These are phyloP conservation scores for Pseudomyrmex dendroicus DNA, from an alignment of 1,140 invertebrate genomes.

Conservation along the genomic window DNA sequence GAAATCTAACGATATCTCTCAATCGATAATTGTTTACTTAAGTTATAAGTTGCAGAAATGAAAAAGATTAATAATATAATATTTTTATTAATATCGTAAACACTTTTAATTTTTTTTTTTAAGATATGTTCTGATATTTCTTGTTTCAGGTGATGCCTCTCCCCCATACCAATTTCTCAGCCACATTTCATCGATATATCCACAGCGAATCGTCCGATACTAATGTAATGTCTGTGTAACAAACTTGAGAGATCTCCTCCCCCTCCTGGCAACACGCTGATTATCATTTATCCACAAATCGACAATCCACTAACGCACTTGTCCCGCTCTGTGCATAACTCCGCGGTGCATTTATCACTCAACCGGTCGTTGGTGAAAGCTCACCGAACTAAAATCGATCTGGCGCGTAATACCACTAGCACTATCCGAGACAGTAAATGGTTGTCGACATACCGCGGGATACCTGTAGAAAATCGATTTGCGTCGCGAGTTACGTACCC, in stretches of 20 bases:
- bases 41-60: neutral
- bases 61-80: neutral
- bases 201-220: neutral
- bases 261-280: neutral
- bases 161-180: conserved; percentile 39
- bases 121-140: neutral
- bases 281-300: neutral
- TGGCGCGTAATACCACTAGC: conserved; percentile 4
- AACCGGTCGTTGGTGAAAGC: conserved; percentile 31
- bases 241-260: neutral
- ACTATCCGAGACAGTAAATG: conserved; percentile 58
- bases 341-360: conserved; percentile 5
- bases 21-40: neutral
- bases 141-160: conserved; percentile 78
- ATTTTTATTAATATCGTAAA: conserved; percentile 3
- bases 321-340: conserved; percentile 7
- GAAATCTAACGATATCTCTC: neutral
- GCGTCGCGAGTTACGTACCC: conserved; percentile 63
- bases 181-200: conserved; percentile 25
- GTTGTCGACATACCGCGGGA: conserved; percentile 37
- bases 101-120: neutral
- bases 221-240: conserved; percentile 63
- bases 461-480: conserved; percentile 20
- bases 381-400: conserved; percentile 35
- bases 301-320: conserved; percentile 2